Conservation (phyloP, 2,888 invertebrate species). For the Dasysyrphus albostriatus region DNA sequence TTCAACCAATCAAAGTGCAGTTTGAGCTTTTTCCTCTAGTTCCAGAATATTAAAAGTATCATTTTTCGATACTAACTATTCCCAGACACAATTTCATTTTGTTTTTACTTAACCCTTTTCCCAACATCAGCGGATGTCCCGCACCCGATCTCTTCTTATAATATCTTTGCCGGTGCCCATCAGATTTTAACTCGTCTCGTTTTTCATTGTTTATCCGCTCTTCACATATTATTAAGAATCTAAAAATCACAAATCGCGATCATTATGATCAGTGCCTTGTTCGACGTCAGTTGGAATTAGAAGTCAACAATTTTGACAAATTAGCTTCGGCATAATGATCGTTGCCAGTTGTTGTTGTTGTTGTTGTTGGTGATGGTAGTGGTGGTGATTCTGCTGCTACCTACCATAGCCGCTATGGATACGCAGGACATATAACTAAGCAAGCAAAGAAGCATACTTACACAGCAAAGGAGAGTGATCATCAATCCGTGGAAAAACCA, state of each 20-base stretch:
- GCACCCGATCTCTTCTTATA: not conserved
- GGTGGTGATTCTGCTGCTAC: not conserved
- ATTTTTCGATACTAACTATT: not conserved
- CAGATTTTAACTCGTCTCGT: constrained; percentile 59
- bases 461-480: constrained; percentile 40
- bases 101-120: not conserved
- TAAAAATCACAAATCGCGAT: constrained; percentile 75
- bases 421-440: constrained; percentile 48
- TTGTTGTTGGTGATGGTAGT: not conserved
- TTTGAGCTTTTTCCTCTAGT: not conserved
- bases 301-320: constrained; percentile 77
- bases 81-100: constrained; percentile 16
- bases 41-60: not conserved
- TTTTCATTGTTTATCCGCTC: constrained; percentile 75
- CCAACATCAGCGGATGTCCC: not conserved
- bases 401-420: constrained; percentile 18
- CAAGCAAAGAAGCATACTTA: constrained; percentile 36
- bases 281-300: constrained; percentile 76
- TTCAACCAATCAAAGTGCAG: not conserved
- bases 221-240: constrained; percentile 75
- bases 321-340: constrained; percentile 71
- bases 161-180: not conserved
- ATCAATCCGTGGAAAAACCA: constrained; percentile 69
- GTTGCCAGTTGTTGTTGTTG: constrained; percentile 4
- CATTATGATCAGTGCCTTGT: constrained; percentile 76